A percentile compares a stretch with the other conserved stretches of the same genome.
phyloP scores from a whole-genome alignment of 2,888 invertebrate genomes.

The Adelognathus sp. region DNA sequence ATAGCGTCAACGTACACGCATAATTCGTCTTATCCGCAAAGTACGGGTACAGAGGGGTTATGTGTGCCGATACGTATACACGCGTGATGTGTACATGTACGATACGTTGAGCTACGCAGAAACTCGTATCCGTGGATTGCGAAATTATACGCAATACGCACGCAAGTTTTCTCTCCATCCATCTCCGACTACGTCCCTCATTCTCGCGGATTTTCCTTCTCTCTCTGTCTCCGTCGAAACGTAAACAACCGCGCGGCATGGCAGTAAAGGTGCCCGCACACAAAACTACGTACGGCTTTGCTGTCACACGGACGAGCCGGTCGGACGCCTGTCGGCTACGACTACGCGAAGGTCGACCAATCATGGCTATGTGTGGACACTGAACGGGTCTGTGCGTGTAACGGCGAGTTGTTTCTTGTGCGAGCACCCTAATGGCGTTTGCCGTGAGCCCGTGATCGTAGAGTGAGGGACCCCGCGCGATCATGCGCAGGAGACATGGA shows the following conservation, averaged over 20 bases:
- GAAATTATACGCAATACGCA: constrained; percentile 50
- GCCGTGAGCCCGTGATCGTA: constrained; percentile 25
- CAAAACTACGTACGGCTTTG: no score
- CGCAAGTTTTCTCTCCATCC: constrained; percentile 32
- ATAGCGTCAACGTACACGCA: background rate
- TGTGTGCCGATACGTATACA: background rate
- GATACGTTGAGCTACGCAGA: constrained; percentile 31
- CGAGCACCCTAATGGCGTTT: constrained; percentile 23
- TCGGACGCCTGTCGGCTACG: no score
- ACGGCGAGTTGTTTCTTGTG: no score
- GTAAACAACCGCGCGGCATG: constrained; percentile 52
- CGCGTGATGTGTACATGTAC: background rate
- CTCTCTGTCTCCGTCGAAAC: constrained; percentile 45
- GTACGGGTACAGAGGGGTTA: no score
- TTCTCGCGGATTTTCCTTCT: constrained; percentile 21
- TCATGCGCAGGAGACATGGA: constrained; percentile 36
- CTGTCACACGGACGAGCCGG: no score
- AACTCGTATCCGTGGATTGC: constrained; percentile 47
- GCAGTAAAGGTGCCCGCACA: constrained; percentile 45
- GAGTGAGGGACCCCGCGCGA: background rate
- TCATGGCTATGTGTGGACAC: no score
- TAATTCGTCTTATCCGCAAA: background rate
- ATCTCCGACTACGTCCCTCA: constrained; percentile 16
- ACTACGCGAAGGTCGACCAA: no score
- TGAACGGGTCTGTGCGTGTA: no score